A percentile compares a stretch with the other conserved stretches of the same genome.
phyloP scores from a whole-genome alignment of 92 coral and sea anemone genomes.

The Actinernus sp. region DNA sequence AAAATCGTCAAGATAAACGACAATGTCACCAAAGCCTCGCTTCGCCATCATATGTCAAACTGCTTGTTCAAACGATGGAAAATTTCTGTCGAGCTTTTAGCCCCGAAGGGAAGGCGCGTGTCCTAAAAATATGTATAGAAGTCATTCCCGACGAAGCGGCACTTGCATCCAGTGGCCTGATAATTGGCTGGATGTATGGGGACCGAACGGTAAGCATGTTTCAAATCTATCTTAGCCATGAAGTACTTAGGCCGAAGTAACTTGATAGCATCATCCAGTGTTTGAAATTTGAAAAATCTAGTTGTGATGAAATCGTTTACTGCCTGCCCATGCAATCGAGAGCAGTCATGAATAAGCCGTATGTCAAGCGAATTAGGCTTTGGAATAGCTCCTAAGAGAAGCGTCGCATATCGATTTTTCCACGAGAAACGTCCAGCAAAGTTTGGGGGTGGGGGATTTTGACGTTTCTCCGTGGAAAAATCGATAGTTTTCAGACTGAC shows the following conservation, averaged over 20 bases:
- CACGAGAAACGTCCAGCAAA: no score
- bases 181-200: constrained; percentile 19
- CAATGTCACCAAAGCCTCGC: no score
- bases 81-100: no score
- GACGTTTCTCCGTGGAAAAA: no score
- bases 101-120: constrained; percentile 18
- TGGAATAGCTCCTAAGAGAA: constrained; percentile 49
- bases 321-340: constrained; percentile 24
- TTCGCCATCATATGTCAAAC: no score
- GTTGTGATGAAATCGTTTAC: constrained; percentile 36
- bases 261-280: constrained; percentile 20
- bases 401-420: no score
- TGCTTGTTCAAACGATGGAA: no score
- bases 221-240: constrained; percentile 24
- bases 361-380: constrained; percentile 21
- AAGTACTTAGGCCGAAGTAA: constrained; percentile 5
- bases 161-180: constrained; percentile 4
- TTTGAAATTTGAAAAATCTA: constrained; percentile 16
- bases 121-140: constrained; percentile 10
- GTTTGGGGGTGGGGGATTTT: no score
- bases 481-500: no score
- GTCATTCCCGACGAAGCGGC: constrained; percentile 6
- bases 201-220: constrained; percentile 22
- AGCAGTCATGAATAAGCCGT: constrained; percentile 32
- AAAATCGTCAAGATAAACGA: no score